Evolutionary conservation across 2,797 vertebrate species (phyloP), one percentile per base, ranked within the genome.

Genomic region (Todus mexicanus): DNA sequence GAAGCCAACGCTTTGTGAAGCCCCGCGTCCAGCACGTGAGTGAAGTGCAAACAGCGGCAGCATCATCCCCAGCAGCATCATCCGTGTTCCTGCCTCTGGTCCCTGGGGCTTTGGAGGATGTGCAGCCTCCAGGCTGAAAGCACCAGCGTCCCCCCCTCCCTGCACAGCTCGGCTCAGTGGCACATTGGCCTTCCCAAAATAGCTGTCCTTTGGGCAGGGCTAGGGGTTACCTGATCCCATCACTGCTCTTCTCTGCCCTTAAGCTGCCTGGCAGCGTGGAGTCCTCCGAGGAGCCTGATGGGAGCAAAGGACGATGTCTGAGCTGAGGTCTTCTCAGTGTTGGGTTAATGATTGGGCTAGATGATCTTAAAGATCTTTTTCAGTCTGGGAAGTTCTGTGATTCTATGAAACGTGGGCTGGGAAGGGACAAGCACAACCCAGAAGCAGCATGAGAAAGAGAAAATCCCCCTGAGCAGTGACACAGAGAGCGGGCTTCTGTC

Each of bases 221-320:
- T 0, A 16, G 31, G 70, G 53, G 78, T 87, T 75, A 91, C 26
- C 82, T 40, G 92, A 82, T 94, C 85, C 82, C 31, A 22, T 17
- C 10, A 26, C 78, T 72, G 70, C 73, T 88, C 84, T 54, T 76
- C 76, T 50, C 73, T 81, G 93, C 59, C 95, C 95, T 94, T 93
- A 89, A 71, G 75, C 85, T 33, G 78, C 77, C 18, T 0, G 1
- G 40, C 40, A 40, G 40, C 40, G 40, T 15, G 40, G 40, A 40
- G 40, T 15, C 40, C 40, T 40, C 40, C 3, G 1, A 35, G 71
- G 61, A 87, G 83, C 35, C 15, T 7, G 10, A 8, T 6, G 33
- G 60, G 63, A 33, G 20, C 1, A 2, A 7, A 73, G 43, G 22
- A 63, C 4, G 1, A 6, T 21, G 50, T 48, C 57, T n/a, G 18